These are phyloP conservation scores for Cladorhizidae sp. DNA, from an alignment of 37 sponge, comb jelly and placozoan genomes.

Conservation along the genomic window DNA sequence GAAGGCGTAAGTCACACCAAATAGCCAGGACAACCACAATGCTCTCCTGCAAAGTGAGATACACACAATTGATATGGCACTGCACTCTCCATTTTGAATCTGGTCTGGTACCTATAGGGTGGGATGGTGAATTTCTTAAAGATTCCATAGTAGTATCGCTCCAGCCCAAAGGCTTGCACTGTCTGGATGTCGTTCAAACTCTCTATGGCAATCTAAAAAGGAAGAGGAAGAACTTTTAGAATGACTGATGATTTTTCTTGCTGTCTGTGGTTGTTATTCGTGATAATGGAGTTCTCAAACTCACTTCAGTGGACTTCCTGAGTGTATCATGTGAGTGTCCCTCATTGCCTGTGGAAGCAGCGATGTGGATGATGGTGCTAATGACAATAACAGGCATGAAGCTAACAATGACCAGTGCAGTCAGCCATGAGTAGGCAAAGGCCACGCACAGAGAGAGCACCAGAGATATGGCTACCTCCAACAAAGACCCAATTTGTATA, in stretches of 20 bases:
- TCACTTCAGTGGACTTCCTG: conserved; percentile 55
- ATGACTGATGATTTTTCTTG: no score
- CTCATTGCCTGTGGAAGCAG: background rate
- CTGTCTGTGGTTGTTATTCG: background rate
- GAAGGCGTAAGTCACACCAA: conserved; percentile 65
- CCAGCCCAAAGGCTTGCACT: conserved; percentile 61
- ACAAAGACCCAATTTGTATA: conserved; percentile 49
- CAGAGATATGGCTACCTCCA: conserved; percentile 37
- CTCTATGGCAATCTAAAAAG: conserved; percentile 54
- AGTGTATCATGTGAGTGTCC: conserved; percentile 17
- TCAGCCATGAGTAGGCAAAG: conserved; percentile 72
- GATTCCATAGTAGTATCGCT: conserved; percentile 23
- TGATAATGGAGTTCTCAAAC: background rate
- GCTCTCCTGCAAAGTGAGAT: conserved; percentile 9
- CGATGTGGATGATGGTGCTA: conserved; percentile 7
- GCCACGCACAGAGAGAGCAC: conserved; percentile 41
- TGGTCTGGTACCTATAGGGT: conserved; percentile 38
- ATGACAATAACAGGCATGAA: conserved; percentile 42
- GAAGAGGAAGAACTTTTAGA: no score
- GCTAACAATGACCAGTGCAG: conserved; percentile 58
- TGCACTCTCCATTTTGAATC: background rate
- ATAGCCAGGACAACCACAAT: background rate
- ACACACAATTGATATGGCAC: background rate
- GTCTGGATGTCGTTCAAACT: conserved; percentile 83
- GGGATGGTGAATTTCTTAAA: conserved; percentile 21